These are phyloP conservation scores for Fistularia commersonii DNA, from an alignment of 2,797 vertebrate genomes.

Conservation along the genomic window DNA sequence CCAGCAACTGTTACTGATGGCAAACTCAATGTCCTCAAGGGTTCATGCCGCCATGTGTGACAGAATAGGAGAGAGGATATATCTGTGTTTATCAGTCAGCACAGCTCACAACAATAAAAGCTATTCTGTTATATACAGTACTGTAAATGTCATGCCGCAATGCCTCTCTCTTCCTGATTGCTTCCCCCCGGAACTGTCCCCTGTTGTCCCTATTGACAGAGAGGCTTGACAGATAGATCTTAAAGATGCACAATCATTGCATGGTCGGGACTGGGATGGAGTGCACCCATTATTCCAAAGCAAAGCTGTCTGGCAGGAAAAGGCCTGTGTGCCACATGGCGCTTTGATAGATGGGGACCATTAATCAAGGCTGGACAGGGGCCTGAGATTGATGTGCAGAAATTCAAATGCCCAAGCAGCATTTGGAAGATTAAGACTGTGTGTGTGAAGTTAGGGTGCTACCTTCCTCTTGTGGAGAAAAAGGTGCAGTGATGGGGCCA, in stretches of 20 bases:
- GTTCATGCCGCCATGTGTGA: conserved; percentile 50
- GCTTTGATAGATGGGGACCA: conserved; percentile 75
- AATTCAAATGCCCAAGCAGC: conserved; percentile 79
- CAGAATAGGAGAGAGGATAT: conserved; percentile 46
- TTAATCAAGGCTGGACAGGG: conserved; percentile 74
- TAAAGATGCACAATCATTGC: conserved; percentile 74
- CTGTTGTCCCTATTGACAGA: conserved; percentile 65
- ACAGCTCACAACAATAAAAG: conserved; percentile 46
- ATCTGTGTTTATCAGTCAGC: conserved; percentile 56
- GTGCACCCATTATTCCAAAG: conserved; percentile 78
- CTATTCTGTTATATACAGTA: conserved; percentile 46
- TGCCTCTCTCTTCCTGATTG: conserved; percentile 37
- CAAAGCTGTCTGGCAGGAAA: conserved; percentile 72
- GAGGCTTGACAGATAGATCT: conserved; percentile 65
- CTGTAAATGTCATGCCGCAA: conserved; percentile 39
- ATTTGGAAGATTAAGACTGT: conserved; percentile 78
- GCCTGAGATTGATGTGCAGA: conserved; percentile 76
- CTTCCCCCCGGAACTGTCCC: conserved; percentile 48
- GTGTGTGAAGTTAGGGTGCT: conserved; percentile 67
- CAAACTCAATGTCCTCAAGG: conserved; percentile 56
- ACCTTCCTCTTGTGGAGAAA: conserved; percentile 39
- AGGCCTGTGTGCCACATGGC: conserved; percentile 65
- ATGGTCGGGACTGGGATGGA: conserved; percentile 62
- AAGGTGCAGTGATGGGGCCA: conserved; percentile 27
- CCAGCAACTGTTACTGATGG: conserved; percentile 62